These are phyloP conservation scores for Cirrhinus mrigala DNA, from an alignment of 2,797 vertebrate species.

Conservation along the genomic window DNA sequence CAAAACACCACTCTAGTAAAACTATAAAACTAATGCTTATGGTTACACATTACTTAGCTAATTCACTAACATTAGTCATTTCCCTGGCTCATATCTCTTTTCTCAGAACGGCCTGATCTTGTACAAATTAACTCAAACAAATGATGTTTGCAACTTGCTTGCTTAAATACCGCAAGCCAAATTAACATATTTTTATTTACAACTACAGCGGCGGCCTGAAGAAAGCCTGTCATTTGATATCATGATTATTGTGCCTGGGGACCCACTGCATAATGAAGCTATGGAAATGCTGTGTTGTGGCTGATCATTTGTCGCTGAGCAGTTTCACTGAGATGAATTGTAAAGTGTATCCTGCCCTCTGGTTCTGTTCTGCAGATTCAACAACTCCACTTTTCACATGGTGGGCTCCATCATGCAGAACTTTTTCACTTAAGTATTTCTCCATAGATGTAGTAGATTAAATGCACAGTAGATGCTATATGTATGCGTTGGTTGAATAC, in stretches of 20 bases:
- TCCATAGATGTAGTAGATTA: neutral
- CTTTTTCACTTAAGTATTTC: slow-evolving; percentile 69
- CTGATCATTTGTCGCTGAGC: slow-evolving; percentile 67
- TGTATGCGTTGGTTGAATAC: neutral
- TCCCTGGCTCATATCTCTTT: slow-evolving; percentile 5
- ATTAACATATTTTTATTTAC: slow-evolving; percentile 59
- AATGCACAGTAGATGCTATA: neutral
- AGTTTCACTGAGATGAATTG: slow-evolving; percentile 77
- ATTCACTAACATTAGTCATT: slow-evolving; percentile 3
- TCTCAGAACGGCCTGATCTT: slow-evolving; percentile 19
- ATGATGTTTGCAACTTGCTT: slow-evolving; percentile 52
- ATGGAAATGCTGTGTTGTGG: slow-evolving; percentile 34
- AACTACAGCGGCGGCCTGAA: slow-evolving; percentile 25
- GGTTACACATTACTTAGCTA: neutral
- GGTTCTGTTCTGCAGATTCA: slow-evolving; percentile 70
- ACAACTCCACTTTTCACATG: slow-evolving; percentile 72
- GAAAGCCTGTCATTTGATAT: slow-evolving; percentile 50
- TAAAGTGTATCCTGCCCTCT: slow-evolving; percentile 70
- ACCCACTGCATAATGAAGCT: slow-evolving; percentile 49
- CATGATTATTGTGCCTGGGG: slow-evolving; percentile 47
- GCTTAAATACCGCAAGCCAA: slow-evolving; percentile 44
- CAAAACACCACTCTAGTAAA: neutral
- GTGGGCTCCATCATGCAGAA: slow-evolving; percentile 76
- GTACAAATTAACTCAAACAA: slow-evolving; percentile 48
- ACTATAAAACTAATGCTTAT: neutral